Evolutionary conservation across 2,888 invertebrate species (phyloP).

Genomic region (Folsomia manolachei): DNA sequence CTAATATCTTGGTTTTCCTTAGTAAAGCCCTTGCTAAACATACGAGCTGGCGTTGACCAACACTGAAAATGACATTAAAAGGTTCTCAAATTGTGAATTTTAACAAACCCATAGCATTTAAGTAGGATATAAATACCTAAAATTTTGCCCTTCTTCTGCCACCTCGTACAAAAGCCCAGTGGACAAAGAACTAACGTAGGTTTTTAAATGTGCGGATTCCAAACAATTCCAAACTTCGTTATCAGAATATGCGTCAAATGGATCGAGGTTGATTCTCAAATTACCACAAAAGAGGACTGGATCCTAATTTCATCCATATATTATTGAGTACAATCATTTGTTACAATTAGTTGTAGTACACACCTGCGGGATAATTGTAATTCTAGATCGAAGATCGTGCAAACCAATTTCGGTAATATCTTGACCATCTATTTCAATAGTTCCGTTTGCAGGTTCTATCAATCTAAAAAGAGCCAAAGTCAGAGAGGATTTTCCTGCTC

Average conservation of each 20-base stretch:
- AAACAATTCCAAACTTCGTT: slow-evolving; percentile 83
- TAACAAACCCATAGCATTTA: too few relatives aligned
- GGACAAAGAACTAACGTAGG: slow-evolving; percentile 73
- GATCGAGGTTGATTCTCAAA: slow-evolving; percentile 87
- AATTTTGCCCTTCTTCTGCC: slow-evolving; percentile 86
- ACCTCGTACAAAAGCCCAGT: slow-evolving; percentile 78
- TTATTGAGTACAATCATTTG: too few relatives aligned
- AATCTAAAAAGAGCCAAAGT: slow-evolving; percentile 84
- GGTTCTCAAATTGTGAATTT: neutral
- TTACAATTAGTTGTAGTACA: neutral
- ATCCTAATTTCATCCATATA: too few relatives aligned
- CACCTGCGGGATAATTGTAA: slow-evolving; percentile 72
- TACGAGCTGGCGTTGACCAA: slow-evolving; percentile 45
- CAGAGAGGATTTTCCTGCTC: slow-evolving; percentile 88
- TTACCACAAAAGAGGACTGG: slow-evolving; percentile 92
- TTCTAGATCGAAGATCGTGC: slow-evolving; percentile 75
- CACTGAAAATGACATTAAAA: slow-evolving; percentile 35
- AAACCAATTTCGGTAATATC: slow-evolving; percentile 79
- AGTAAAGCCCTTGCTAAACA: slow-evolving; percentile 54
- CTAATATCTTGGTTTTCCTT: slow-evolving; percentile 54
- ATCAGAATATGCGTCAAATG: slow-evolving; percentile 74
- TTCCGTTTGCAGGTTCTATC: slow-evolving; percentile 77
- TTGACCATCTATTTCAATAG: slow-evolving; percentile 77
- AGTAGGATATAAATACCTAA: slow-evolving; percentile 52
- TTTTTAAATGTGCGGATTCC: slow-evolving; percentile 83